These are phyloP conservation scores for Heliconius hewitsoni DNA, from an alignment of 1,140 invertebrate species.

Conservation along the genomic window DNA sequence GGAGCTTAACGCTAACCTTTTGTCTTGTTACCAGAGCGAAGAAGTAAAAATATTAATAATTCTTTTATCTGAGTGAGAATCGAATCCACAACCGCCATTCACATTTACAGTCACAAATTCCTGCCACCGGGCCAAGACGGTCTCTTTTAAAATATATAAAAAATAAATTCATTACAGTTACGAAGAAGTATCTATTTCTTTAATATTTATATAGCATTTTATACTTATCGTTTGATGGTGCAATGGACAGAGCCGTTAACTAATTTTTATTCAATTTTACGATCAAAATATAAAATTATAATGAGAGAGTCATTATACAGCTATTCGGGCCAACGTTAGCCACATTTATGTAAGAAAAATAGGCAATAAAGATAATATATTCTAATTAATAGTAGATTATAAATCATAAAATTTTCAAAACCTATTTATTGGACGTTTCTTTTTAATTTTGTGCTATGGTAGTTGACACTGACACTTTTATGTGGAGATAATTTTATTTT, in stretches of 20 bases:
- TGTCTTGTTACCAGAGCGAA: too few relatives aligned
- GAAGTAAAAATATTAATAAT: too few relatives aligned
- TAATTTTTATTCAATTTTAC: conserved; percentile 35
- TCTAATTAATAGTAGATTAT: background rate
- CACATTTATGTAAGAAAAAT: conserved; percentile 30
- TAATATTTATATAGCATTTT: conserved; percentile 14
- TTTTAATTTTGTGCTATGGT: background rate
- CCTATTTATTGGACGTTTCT: background rate
- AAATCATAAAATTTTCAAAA: background rate
- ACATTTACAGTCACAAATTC: too few relatives aligned
- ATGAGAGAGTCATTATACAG: conserved; percentile 34
- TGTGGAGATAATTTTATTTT: background rate
- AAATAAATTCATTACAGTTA: background rate
- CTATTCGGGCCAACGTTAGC: conserved; percentile 26
- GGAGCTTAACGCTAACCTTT: too few relatives aligned
- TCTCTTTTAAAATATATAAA: background rate
- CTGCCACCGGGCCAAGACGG: too few relatives aligned
- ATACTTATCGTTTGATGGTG: conserved; percentile 17
- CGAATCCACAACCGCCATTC: too few relatives aligned
- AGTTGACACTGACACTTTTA: background rate
- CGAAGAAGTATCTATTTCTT: background rate
- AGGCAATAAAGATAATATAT: conserved; percentile 34
- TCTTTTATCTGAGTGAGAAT: too few relatives aligned
- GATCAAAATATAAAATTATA: conserved; percentile 35
- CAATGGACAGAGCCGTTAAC: conserved; percentile 23